Evolutionary conservation across 2,797 vertebrate species (phyloP).

Genomic region (Phataginus tricuspis): DNA sequence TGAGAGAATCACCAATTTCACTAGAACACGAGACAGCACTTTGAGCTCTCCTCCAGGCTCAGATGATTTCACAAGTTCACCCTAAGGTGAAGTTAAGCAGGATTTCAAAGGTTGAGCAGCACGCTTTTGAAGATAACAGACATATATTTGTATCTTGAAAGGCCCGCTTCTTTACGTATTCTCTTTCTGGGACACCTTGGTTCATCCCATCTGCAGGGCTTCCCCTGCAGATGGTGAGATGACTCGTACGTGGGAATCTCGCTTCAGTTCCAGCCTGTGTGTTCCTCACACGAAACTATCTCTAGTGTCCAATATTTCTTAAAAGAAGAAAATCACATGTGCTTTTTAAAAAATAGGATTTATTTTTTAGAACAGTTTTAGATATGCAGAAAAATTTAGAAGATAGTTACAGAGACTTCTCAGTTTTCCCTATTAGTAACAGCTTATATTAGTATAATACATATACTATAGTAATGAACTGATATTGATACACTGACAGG

Average conservation of each 20-base stretch:
- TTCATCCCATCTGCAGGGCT: slow-evolving; percentile 79
- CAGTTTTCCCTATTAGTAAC: neutral
- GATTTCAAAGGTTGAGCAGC: slow-evolving; percentile 83
- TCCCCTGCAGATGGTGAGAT: slow-evolving; percentile 77
- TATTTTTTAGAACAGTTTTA: slow-evolving; percentile 16
- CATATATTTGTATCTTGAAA: slow-evolving; percentile 91
- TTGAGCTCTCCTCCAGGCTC: slow-evolving; percentile 86
- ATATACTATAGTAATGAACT: neutral
- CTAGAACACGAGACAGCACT: slow-evolving; percentile 84
- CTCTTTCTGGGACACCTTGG: slow-evolving; percentile 80
- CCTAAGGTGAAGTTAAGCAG: slow-evolving; percentile 57
- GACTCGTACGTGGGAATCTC: slow-evolving; percentile 83
- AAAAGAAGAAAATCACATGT: slow-evolving; percentile 74
- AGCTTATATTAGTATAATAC: neutral
- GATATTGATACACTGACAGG: neutral
- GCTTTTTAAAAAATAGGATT: slow-evolving; percentile 66
- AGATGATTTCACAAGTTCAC: slow-evolving; percentile 76
- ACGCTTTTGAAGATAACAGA: slow-evolving; percentile 90
- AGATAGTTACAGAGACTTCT: neutral
- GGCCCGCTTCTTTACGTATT: slow-evolving; percentile 88
- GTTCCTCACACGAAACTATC: slow-evolving; percentile 79
- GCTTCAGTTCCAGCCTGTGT: slow-evolving; percentile 78
- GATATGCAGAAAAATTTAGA: neutral
- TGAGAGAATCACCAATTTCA: neutral
- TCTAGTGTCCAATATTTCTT: slow-evolving; percentile 73